phyloP scores from a whole-genome alignment of 2,888 invertebrate species.

The Stenodema calcarata region DNA sequence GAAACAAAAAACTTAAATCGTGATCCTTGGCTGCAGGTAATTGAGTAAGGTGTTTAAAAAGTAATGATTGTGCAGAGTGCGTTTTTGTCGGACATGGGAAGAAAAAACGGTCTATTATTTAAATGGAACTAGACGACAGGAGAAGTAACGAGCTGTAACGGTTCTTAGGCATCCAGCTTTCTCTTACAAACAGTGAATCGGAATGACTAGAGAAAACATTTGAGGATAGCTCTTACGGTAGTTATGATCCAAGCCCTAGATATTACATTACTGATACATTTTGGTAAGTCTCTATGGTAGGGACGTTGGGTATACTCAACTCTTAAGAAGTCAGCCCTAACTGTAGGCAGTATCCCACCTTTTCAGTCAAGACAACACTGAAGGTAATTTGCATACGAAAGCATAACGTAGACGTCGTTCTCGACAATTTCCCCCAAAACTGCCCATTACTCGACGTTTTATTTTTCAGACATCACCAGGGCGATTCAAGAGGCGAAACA shows the following conservation, averaged over 20 bases:
- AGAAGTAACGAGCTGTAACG: background rate
- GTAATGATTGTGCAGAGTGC: too few species aligned
- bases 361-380: too few species aligned
- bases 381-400: background rate
- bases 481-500: conserved; percentile 7
- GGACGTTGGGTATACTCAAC: too few species aligned
- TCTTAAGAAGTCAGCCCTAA: too few species aligned
- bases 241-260: too few species aligned
- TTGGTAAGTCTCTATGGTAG: too few species aligned
- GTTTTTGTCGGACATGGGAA: too few species aligned
- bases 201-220: background rate
- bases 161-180: background rate
- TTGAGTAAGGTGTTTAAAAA: too few species aligned
- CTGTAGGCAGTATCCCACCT: too few species aligned
- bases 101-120: background rate
- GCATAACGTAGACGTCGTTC: background rate
- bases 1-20: too few species aligned
- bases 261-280: too few species aligned
- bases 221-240: background rate
- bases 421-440: background rate
- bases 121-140: background rate
- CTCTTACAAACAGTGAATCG: background rate
- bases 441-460: background rate
- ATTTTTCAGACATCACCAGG: background rate
- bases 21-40: too few species aligned